A percentile compares a stretch with the other conserved stretches of the same genome.
Conservation (phyloP, 1,140 invertebrate species). For the Aphidius ervi region DNA sequence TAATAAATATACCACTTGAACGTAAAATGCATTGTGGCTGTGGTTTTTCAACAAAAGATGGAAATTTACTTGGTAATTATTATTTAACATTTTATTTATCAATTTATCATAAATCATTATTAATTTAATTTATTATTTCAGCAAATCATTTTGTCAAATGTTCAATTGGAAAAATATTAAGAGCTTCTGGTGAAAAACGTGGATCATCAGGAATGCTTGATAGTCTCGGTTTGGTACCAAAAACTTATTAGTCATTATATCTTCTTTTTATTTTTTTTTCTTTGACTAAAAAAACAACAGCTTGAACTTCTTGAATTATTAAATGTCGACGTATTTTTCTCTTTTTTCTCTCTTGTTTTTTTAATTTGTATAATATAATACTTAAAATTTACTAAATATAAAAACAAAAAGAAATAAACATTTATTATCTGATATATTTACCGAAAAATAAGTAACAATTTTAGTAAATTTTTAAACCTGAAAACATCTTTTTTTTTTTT, state of each 20-base stretch:
- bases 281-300: too few relatives aligned
- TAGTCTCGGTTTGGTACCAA: slow-evolving; percentile 49
- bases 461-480: too few relatives aligned
- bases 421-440: too few relatives aligned
- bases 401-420: too few relatives aligned
- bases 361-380: too few relatives aligned
- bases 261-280: too few relatives aligned
- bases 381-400: too few relatives aligned
- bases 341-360: too few relatives aligned
- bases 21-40: slow-evolving; percentile 69
- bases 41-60: slow-evolving; percentile 65
- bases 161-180: slow-evolving; percentile 25
- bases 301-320: too few relatives aligned
- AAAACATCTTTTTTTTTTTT: too few relatives aligned
- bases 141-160: slow-evolving; percentile 49
- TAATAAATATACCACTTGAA: slow-evolving; percentile 53
- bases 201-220: slow-evolving; percentile 48
- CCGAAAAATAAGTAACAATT: too few relatives aligned
- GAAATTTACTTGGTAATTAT: slow-evolving; percentile 50
- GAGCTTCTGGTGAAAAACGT: slow-evolving; percentile 38
- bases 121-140: slow-evolving; percentile 26
- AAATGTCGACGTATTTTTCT: too few relatives aligned
- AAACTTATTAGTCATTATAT: slow-evolving; percentile 18
- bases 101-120: not conserved
- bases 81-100: not conserved